Evolutionary conservation across 1,140 invertebrate species (phyloP).

Genomic region (Holotrichia oblita): DNA sequence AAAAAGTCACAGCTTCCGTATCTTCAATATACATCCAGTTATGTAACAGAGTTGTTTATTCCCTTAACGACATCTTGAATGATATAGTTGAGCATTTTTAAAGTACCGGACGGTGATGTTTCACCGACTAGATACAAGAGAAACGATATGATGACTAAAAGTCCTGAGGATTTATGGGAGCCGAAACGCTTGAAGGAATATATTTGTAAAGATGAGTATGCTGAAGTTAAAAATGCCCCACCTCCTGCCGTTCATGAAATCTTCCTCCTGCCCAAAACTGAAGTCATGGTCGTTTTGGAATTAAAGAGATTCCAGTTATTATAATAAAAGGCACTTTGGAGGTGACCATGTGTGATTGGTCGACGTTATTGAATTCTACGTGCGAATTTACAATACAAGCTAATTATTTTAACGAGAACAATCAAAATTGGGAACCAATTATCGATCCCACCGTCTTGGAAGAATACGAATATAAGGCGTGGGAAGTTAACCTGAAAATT

Average conservation of each 20-base stretch:
- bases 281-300: conserved; percentile 56
- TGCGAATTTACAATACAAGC: conserved; percentile 72
- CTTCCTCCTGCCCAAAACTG: conserved; percentile 56
- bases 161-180: conserved; percentile 76
- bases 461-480: conserved; percentile 75
- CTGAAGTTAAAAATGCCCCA: conserved; percentile 34
- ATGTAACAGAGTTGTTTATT: conserved; percentile 76
- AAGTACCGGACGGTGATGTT: conserved; percentile 63
- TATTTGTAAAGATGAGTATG: conserved; percentile 26
- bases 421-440: conserved; percentile 81
- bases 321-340: conserved; percentile 67
- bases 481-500: conserved; percentile 77
- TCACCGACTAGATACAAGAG: conserved; percentile 54
- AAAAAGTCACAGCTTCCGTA: conserved; percentile 68
- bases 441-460: conserved; percentile 76
- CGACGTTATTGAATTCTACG: conserved; percentile 66
- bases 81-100: conserved; percentile 67
- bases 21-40: conserved; percentile 77
- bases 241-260: conserved; percentile 48
- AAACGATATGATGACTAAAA: conserved; percentile 43
- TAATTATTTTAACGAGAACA: conserved; percentile 78
- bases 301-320: conserved; percentile 56
- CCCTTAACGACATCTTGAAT: conserved; percentile 66
- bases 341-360: conserved; percentile 73
- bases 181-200: conserved; percentile 69